A percentile compares a stretch with the other conserved stretches of the same genome.
These are phyloP conservation scores for Platichthys flesus DNA, from an alignment of 2,113 vertebrate species.

Conservation along the genomic window DNA sequence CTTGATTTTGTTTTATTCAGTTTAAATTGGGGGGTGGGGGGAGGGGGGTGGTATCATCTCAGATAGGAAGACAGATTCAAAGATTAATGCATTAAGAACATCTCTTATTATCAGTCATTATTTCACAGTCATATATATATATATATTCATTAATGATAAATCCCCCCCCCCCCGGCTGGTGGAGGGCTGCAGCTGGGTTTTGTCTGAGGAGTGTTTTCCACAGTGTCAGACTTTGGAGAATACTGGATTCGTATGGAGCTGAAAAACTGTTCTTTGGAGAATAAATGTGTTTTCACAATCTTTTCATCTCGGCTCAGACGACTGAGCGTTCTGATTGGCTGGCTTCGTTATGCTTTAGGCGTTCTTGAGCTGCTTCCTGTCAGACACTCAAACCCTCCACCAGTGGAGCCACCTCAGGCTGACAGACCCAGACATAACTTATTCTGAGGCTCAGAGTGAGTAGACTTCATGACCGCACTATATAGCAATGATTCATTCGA, in stretches of 20 bases:
- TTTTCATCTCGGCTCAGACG: conserved; percentile 2
- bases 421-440: not conserved
- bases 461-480: not conserved
- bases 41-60: not conserved
- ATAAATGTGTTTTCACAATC: not conserved
- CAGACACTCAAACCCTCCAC: not conserved
- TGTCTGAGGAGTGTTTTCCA: not conserved
- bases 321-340: not conserved
- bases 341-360: not conserved
- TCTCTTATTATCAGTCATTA: too few relatives aligned
- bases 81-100: not conserved
- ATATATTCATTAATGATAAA: not conserved
- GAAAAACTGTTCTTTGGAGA: not conserved
- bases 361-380: not conserved
- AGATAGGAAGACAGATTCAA: not conserved
- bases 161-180: not conserved
- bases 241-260: not conserved
- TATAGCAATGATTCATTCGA: too few relatives aligned
- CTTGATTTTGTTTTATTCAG: too few relatives aligned
- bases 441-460: not conserved
- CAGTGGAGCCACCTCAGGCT: not conserved
- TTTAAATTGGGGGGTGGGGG: too few relatives aligned
- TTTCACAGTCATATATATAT: too few relatives aligned
- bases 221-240: not conserved
- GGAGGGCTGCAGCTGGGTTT: not conserved